Base-by-base conservation (phyloP, 2,113 vertebrate genomes). In the Ophiodon elongatus region DNA sequence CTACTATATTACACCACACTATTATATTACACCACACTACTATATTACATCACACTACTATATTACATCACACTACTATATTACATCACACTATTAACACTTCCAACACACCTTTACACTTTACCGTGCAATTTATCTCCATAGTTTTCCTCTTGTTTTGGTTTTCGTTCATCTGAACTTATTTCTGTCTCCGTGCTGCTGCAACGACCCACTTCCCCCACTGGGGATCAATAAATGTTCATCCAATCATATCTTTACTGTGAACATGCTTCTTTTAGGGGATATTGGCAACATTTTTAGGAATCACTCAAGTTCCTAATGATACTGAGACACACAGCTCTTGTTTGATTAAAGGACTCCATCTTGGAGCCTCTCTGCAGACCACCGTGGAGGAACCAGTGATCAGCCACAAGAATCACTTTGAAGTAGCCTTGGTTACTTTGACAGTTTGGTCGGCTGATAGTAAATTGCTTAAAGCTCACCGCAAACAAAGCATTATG, bases 401-500 rank as follows among this genome's bases (percentile, higher is more conserved):
- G 50, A 71, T 43, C 15, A n/a, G 70, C 37, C n/a, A 80, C 70
- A 64, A 79, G 57, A 83, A 66, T 83, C 89, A 76, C 85, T 92
- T 89, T 86, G 88, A 87, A 81, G 90, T 80, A 83, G 88, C 91
- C 80, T 84, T 77, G 87, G 81, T 87, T 88, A 87, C 82, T 89
- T 83, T 83, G 87, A 85, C 80, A 86, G 84, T 87, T 85, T 69
- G 81, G 35, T 73, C n/a, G 73, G 65, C 84, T 41, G 82, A 92
- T 91, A 31, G 82, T 89, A 91, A 90, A 92, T 89, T 65, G 79
- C 85, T 89, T 82, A 89, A 85, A 86, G 89, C 88, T 84, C 74
- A 84, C 68, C 17, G 85, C 87, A 93, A 94, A 94, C 94, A 93
- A 91, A 93, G 90, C 90, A 89, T 91, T 91, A 93, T 94, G 92